phyloP scores from a whole-genome alignment of 2,888 invertebrate genomes.

The Eucera pruinosa region DNA sequence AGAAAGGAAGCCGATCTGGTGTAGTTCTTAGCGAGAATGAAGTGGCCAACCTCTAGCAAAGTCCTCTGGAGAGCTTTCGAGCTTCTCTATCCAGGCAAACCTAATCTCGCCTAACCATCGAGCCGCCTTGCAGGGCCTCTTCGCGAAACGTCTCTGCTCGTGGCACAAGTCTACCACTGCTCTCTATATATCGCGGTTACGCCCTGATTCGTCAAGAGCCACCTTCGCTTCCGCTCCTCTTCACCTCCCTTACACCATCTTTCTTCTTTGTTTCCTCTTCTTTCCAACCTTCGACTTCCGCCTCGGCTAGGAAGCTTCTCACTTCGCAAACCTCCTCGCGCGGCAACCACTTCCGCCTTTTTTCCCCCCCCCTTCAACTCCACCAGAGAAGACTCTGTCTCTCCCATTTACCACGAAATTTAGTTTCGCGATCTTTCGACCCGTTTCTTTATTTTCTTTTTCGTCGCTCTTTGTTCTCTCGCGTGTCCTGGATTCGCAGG shows the following conservation, averaged over 20 bases:
- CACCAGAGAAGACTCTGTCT: not conserved
- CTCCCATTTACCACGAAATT: constrained; percentile 11
- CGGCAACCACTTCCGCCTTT: constrained; percentile 27
- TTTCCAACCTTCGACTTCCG: constrained; percentile 11
- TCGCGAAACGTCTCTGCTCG: constrained; percentile 9
- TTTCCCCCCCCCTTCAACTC: not conserved
- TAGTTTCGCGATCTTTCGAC: constrained; percentile 22
- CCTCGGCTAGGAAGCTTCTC: constrained; percentile 13
- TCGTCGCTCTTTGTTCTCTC: constrained; percentile 4
- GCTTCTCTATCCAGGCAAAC: constrained; percentile 55
- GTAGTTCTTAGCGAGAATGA: constrained; percentile 78
- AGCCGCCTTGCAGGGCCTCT: too few species aligned
- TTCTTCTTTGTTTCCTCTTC: not conserved
- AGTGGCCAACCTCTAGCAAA: constrained; percentile 76
- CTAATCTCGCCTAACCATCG: constrained; percentile 59
- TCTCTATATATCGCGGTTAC: constrained; percentile 59
- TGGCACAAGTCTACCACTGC: too few species aligned
- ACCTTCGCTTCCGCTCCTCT: constrained; percentile 8
- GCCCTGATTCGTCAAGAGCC: constrained; percentile 67
- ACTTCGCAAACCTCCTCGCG: constrained; percentile 4
- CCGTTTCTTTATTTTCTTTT: not conserved
- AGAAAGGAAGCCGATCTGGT: constrained; percentile 76
- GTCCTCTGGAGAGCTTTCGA: constrained; percentile 77
- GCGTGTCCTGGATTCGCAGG: not conserved
- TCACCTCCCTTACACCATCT: not conserved